Evolutionary conservation across 2,888 invertebrate species (phyloP).

Genomic region (Scaptomyza tumidula): DNA sequence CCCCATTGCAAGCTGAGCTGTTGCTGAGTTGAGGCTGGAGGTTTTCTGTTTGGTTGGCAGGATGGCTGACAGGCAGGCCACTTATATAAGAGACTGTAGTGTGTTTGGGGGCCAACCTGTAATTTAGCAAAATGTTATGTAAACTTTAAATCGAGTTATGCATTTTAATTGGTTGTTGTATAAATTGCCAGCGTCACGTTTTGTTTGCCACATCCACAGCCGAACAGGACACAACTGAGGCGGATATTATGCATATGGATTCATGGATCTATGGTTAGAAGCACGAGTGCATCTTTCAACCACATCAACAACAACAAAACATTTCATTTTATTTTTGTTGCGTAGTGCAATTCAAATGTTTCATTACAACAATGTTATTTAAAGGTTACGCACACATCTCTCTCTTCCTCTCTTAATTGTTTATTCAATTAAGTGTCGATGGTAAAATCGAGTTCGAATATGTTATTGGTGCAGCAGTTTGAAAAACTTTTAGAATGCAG

Average conservation of each 20-base stretch:
- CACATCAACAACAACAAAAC: constrained; percentile 13
- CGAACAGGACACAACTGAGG: constrained; percentile 25
- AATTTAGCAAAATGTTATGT: constrained; percentile 79
- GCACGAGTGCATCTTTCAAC: constrained; percentile 43
- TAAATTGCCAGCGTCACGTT: constrained; percentile 78
- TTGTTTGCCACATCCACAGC: constrained; percentile 73
- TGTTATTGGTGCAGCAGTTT: not conserved
- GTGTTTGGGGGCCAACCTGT: constrained; percentile 62
- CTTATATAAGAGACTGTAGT: constrained; percentile 69
- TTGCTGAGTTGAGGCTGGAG: constrained; percentile 44
- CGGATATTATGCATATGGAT: constrained; percentile 62
- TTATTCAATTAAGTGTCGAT: constrained; percentile 15
- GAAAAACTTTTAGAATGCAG: not conserved
- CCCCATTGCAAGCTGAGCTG: constrained; percentile 76
- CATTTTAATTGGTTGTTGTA: constrained; percentile 80
- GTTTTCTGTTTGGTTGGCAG: constrained; percentile 28
- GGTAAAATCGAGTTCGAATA: not conserved
- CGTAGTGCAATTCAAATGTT: constrained; percentile 66
- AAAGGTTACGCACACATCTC: constrained; percentile 22
- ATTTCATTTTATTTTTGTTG: constrained; percentile 14
- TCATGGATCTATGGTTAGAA: constrained; percentile 55
- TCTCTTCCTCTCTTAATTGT: not conserved
- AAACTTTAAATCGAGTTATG: constrained; percentile 81
- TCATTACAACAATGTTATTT: constrained; percentile 36
- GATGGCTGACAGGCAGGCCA: constrained; percentile 57